phyloP scores from a whole-genome alignment of 2,888 invertebrate species.

The Xiphydria camelus region DNA sequence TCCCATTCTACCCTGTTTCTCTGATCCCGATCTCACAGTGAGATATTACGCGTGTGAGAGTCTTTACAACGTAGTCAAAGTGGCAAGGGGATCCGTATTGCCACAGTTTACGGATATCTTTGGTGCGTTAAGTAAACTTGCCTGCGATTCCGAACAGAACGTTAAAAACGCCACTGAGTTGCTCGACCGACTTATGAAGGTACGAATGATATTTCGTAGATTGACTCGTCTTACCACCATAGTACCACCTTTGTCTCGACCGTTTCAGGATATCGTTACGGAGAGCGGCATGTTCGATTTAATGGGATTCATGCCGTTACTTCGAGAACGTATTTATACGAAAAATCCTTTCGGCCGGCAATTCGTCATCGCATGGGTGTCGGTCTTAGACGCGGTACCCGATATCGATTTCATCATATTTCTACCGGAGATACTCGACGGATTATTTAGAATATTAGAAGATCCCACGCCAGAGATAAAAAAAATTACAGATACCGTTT shows the following conservation, averaged over 20 bases:
- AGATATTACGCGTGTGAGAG: constrained; percentile 92
- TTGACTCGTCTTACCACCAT: too few species aligned
- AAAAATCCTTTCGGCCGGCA: constrained; percentile 88
- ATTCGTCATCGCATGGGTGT: constrained; percentile 97
- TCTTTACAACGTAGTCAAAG: constrained; percentile 95
- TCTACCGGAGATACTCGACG: constrained; percentile 94
- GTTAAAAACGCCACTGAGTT: constrained; percentile 95
- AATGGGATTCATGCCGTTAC: constrained; percentile 84
- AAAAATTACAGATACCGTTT: constrained; percentile 85
- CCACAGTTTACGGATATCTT: constrained; percentile 91
- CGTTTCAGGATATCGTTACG: constrained; percentile 89
- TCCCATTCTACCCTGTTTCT: constrained; percentile 91
- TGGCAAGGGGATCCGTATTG: constrained; percentile 85
- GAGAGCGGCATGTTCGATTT: constrained; percentile 89
- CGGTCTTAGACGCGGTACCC: constrained; percentile 92
- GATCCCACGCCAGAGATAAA: constrained; percentile 90
- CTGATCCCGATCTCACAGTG: constrained; percentile 89
- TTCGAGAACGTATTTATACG: constrained; percentile 90
- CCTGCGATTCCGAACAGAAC: constrained; percentile 93
- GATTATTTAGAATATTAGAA: constrained; percentile 89
- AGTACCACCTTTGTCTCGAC: too few species aligned
- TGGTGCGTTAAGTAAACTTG: constrained; percentile 84
- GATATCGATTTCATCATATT: constrained; percentile 87
- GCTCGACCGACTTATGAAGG: constrained; percentile 92
- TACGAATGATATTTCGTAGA: constrained; percentile 53